Evolutionary conservation across 2,888 invertebrate genomes (phyloP).

Genomic region (Ctenicera cuprea): DNA sequence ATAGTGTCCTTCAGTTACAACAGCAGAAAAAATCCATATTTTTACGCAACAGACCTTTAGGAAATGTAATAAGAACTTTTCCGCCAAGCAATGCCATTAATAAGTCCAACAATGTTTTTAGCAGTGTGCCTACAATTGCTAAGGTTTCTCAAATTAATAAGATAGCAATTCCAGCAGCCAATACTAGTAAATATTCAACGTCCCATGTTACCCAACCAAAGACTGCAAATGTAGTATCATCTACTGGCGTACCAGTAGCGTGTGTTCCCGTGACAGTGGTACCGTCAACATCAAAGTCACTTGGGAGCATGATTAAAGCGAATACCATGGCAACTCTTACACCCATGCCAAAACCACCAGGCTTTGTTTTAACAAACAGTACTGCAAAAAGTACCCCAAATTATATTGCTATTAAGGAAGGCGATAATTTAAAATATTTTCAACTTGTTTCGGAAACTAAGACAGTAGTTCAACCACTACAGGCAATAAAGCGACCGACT

Average conservation of each 20-base stretch:
- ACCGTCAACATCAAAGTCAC: not conserved
- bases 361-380: not conserved
- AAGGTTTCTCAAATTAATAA: not conserved
- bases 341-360: not conserved
- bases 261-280: not conserved
- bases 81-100: too few species aligned
- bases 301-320: not conserved
- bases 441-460: not conserved
- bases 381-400: not conserved
- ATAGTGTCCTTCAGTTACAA: not conserved
- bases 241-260: not conserved
- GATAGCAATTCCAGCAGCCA: too few species aligned
- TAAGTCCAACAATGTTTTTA: not conserved
- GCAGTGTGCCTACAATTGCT: not conserved
- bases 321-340: conserved; percentile 9
- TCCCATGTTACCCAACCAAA: not conserved
- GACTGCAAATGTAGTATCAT: not conserved
- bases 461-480: not conserved
- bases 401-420: conserved; percentile 25
- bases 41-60: not conserved
- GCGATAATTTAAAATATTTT: conserved; percentile 8
- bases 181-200: not conserved
- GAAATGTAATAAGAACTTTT: not conserved
- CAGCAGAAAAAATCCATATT: too few species aligned
- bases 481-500: not conserved